Evolutionary conservation across 2,888 invertebrate genomes (phyloP).

Genomic region (Pyralis farinalis): DNA sequence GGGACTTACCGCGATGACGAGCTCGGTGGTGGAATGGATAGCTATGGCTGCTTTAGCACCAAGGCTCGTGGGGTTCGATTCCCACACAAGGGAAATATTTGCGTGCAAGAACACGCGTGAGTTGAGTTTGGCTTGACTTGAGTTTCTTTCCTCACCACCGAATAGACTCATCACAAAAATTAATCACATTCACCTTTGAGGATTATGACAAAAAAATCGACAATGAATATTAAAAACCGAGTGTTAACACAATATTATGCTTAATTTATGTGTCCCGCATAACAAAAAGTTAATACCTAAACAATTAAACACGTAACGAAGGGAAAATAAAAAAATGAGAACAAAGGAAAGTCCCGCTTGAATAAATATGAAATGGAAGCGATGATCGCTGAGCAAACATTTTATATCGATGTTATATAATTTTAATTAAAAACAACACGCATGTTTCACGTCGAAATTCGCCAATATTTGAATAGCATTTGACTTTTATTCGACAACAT

Average conservation of each 20-base stretch:
- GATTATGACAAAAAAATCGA: background rate
- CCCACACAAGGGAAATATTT: too few species aligned
- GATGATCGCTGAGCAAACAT: slow-evolving; percentile 35
- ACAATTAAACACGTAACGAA: slow-evolving; percentile 21
- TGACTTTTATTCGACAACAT: slow-evolving; percentile 19
- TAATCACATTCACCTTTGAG: background rate
- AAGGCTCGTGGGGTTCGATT: too few species aligned
- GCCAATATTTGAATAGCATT: slow-evolving; percentile 16
- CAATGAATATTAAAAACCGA: slow-evolving; percentile 1
- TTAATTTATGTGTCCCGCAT: slow-evolving; percentile 36
- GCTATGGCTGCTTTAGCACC: too few species aligned
- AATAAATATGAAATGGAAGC: slow-evolving; percentile 22
- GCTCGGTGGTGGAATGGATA: too few species aligned
- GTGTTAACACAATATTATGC: slow-evolving; percentile 32
- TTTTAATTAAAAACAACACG: slow-evolving; percentile 37
- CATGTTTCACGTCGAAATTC: slow-evolving; percentile 15
- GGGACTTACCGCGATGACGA: too few species aligned
- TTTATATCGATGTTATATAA: slow-evolving; percentile 32
- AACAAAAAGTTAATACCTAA: slow-evolving; percentile 32
- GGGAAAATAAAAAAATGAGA: slow-evolving; percentile 14
- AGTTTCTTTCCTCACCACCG: too few species aligned
- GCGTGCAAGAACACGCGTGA: too few species aligned
- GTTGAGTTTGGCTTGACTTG: too few species aligned
- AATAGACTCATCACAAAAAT: background rate
- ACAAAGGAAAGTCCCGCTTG: slow-evolving; percentile 18